A percentile compares a stretch with the other conserved stretches of the same genome.
Conservation (phyloP, 1,140 invertebrate species). For the Brachionus rotundiformis region DNA sequence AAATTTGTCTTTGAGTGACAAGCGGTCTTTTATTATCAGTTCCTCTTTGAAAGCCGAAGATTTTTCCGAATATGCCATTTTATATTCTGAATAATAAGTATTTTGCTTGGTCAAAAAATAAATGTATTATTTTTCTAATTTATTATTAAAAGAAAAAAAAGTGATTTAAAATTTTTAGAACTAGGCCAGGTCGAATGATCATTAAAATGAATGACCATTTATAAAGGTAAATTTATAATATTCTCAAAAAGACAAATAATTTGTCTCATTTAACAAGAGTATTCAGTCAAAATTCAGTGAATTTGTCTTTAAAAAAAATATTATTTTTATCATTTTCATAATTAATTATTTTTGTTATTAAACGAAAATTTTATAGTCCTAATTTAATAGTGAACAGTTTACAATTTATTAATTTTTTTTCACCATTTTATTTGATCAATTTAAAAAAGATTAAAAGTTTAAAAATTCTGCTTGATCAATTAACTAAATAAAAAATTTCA, state of each 20-base stretch:
- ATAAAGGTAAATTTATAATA: not conserved
- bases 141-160: not conserved
- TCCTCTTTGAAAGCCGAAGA: conserved; percentile 44
- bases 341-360: too few species aligned
- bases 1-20: conserved; percentile 38
- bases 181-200: conserved; percentile 1
- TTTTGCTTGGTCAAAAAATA: not conserved
- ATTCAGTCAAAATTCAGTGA: too few species aligned
- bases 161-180: not conserved
- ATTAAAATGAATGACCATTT: not conserved
- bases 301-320: too few species aligned
- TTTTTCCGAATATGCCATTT: conserved; percentile 50
- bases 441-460: too few species aligned
- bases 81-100: not conserved
- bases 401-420: too few species aligned
- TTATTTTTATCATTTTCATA: too few species aligned
- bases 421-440: too few species aligned
- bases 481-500: too few species aligned
- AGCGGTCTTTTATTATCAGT: conserved; percentile 48
- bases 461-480: too few species aligned
- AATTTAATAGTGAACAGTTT: too few species aligned
- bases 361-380: too few species aligned
- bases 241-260: not conserved
- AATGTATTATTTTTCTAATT: conserved; percentile 1
- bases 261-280: not conserved